Evolutionary conservation across 2,888 invertebrate genomes (phyloP), one percentile per base, ranked within the genome.

Genomic region (Tenthredo livida): DNA sequence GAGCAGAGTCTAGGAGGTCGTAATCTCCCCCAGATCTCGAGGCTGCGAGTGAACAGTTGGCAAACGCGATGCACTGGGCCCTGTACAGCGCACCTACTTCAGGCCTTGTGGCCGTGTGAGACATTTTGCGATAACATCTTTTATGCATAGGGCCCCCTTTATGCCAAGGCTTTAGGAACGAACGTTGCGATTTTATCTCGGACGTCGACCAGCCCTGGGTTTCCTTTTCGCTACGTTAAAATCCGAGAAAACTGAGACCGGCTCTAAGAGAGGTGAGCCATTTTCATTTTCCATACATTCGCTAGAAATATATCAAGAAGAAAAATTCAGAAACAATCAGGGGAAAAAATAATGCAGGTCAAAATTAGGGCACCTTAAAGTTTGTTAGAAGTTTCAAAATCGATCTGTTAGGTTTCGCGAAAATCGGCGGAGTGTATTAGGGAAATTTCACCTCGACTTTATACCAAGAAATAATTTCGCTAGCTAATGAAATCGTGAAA

Each of bases 21-120:
- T 47, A 83, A 83, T 91, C 89, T 89, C 89, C 89, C 88, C 87
- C 87, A 88, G 89, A 91, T 91, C 91, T 91, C 87, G 87, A 87
- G 86, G 84, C 86, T 86, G 77, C 70, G 82, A 86, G 89, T 89
- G 90, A 90, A 89, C 90, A 90, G 90, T 89, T 89, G 89, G 90
- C 86, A 86, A 88, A 87, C 87, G 85, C 82, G 86, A 80, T 84
- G 78, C 82, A 86, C 84, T 82, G 65, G 85, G 75, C 58, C 58
- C 61, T 70, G 83, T 37, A 37, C 61, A 33, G 80, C 70, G 17
- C 37, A 61, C 83, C 47, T 58, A 61, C 61, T 77, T 25, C 80
- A 58, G 40, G 80, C 80, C 61, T 80, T 61, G 80, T 80, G 80
- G 37, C 61, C 80, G 83, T 83, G 83, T 83, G 83, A 83, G 83